Evolutionary conservation across 2,888 invertebrate species (phyloP), one percentile per base, ranked within the genome.

Genomic region (Rutpela maculata): DNA sequence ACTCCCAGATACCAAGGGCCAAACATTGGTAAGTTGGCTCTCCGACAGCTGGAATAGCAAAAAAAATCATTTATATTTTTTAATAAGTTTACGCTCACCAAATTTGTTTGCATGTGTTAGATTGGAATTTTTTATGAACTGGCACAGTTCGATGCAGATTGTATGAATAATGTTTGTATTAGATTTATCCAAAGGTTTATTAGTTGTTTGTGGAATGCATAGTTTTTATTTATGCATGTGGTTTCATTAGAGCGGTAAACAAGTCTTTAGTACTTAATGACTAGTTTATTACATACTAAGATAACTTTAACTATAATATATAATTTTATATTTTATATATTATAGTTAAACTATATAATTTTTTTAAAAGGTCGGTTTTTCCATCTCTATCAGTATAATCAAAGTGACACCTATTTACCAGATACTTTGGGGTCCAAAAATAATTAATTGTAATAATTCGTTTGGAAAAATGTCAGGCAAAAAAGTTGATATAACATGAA

Each of bases 1-100:
- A 18, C 60, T 60, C 38, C 60, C 60, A 70, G 70, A 60, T 70
- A 70, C 19, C 69, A 68, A 78, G 82, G 84, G 82, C 81, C 84
- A 85, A 84, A 77, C 60, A 43, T 79, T 82, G 86, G 86, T 86
- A 86, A 86, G 86, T 86, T 85, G 82, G 84, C 85, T 83, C 85
- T 78, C 31, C 60, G 62, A 66, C 10, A 17, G 17, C 31, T 56
- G 50, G n/a, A 75, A 67, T 74, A 74, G 74, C 65, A 69, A 70
- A 71, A 66, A 67, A 70, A 62, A 74, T n/a, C n/a, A 50, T 50
- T 50, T 50, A 50, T 50, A n/a, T 15, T 50, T 50, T 65, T 22
- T 57, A 38, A 74, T 76, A 63, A 57, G 74, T 65, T 76, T 75
- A 56, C 50, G 63, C 66, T 76, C 60, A 65, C 57, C 22, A 43